Percentiles rank a stretch among this genome's conserved stretches.
These are phyloP conservation scores for Hemithea aestivaria DNA, from an alignment of 2,888 invertebrate species.

Conservation along the genomic window DNA sequence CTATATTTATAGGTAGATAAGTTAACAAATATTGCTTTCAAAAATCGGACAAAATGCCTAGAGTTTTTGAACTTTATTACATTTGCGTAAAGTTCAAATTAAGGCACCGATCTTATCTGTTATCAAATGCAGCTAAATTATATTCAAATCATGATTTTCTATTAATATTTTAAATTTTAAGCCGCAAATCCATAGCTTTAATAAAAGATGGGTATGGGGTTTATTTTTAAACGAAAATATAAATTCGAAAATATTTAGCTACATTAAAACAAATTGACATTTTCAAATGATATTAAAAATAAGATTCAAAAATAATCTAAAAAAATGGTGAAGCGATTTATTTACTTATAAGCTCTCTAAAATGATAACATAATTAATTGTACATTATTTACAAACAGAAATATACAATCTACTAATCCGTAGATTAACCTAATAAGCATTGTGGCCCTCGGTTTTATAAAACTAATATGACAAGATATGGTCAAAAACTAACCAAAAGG, in stretches of 20 bases:
- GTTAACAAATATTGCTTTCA: conserved; percentile 7
- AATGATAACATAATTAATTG: conserved; percentile 60
- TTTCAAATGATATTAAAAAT: neutral
- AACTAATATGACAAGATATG: neutral
- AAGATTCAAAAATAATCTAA: conserved; percentile 23
- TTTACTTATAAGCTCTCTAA: conserved; percentile 57
- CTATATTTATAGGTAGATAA: conserved; percentile 21
- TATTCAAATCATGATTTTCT: conserved; percentile 2
- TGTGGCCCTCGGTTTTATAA: conserved; percentile 1
- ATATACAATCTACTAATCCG: conserved; percentile 41
- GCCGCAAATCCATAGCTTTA: too few species aligned
- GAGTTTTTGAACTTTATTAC: conserved; percentile 5
- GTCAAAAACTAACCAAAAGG: neutral
- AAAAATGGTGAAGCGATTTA: conserved; percentile 37
- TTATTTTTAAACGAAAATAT: neutral
- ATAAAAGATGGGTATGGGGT: too few species aligned
- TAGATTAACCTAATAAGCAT: conserved; percentile 30
- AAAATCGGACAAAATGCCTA: conserved; percentile 12
- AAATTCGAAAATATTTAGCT: conserved; percentile 3
- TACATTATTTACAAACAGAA: conserved; percentile 68
- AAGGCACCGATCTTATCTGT: neutral
- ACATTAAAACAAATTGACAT: conserved; percentile 4
- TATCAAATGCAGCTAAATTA: conserved; percentile 1
- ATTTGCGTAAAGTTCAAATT: conserved; percentile 3
- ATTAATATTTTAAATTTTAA: too few species aligned